Evolutionary conservation across 1,140 invertebrate genomes (phyloP), one percentile per base, ranked within the genome.

Genomic region (Pachypsylla venusta): DNA sequence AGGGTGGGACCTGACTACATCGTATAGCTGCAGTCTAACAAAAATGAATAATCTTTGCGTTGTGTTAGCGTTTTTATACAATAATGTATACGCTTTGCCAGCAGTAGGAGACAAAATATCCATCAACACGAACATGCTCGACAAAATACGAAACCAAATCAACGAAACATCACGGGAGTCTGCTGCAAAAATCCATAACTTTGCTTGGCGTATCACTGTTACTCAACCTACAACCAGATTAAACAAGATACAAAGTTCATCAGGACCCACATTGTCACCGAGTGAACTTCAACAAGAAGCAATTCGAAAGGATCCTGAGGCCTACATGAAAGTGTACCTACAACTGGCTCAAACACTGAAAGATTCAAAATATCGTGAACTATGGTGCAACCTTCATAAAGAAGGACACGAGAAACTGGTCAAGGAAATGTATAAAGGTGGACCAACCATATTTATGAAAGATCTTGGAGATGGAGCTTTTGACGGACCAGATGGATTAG

Each of bases 21-120:
- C n/a, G n/a, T n/a, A n/a, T n/a, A n/a, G n/a, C n/a, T n/a, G n/a
- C n/a, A n/a, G n/a, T n/a, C n/a, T n/a, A n/a, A n/a, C n/a, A n/a
- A n/a, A n/a, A n/a, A n/a, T n/a, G n/a, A n/a, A n/a, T n/a, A n/a
- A n/a, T n/a, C n/a, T n/a, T n/a, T n/a, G 42, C n/a, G n/a, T 48
- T 4, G n/a, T 48, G 4, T 22, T 48, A 48, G 16, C 42, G 16
- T 5, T 22, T 19, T 19, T 4, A 22, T 48, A 19, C n/a, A 4
- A 19, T 19, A 7, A 35, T 35, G 42, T 48, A 22, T 4, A 48
- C 42, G 5, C n/a, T 7, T 7, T 19, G 22, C 42, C 42, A 10
- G n/a, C n/a, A n/a, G n/a, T 48, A 48, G n/a, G 42, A 4, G 42
- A 48, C n/a, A 48, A 48, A 22, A 48, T 48, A n/a, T 48, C 42